Evolutionary conservation across 2,888 invertebrate species (phyloP).

Genomic region (Anthophora plumipes): DNA sequence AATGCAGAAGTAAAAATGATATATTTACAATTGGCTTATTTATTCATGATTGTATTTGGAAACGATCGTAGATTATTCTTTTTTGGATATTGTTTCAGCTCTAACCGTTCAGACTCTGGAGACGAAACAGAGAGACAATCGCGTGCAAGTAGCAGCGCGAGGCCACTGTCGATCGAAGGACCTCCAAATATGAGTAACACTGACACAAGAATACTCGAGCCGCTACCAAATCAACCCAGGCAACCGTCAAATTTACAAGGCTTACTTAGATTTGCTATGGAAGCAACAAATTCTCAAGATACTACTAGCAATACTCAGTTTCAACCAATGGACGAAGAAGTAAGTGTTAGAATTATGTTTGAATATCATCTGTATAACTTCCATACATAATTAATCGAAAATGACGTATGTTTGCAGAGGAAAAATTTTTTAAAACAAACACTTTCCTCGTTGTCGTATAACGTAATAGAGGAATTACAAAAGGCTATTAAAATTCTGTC

Average conservation of each 20-base stretch:
- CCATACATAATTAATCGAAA: not conserved
- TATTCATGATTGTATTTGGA: not conserved
- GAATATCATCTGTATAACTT: not conserved
- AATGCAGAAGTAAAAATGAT: slow-evolving; percentile 77
- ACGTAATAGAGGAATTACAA: slow-evolving; percentile 89
- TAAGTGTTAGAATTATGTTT: slow-evolving; percentile 75
- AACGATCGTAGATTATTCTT: not conserved
- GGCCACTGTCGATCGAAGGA: slow-evolving; percentile 81
- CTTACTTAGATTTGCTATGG: slow-evolving; percentile 89
- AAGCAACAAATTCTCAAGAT: slow-evolving; percentile 88
- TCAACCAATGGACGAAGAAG: slow-evolving; percentile 89
- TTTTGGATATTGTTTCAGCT: slow-evolving; percentile 34
- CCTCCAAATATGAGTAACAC: slow-evolving; percentile 67
- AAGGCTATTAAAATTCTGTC: slow-evolving; percentile 87
- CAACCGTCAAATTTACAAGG: slow-evolving; percentile 86
- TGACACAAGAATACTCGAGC: slow-evolving; percentile 53
- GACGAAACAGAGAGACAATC: slow-evolving; percentile 41
- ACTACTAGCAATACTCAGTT: slow-evolving; percentile 85
- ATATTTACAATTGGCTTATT: not conserved
- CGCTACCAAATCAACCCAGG: slow-evolving; percentile 78
- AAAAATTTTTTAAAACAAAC: slow-evolving; percentile 90
- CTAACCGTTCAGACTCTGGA: slow-evolving; percentile 46
- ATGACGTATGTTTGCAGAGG: slow-evolving; percentile 86
- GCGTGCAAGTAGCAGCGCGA: slow-evolving; percentile 72
- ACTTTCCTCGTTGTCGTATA: slow-evolving; percentile 89